These are phyloP conservation scores for Ostrea denselamellosa DNA, from an alignment of 1,140 invertebrate species.

Conservation along the genomic window DNA sequence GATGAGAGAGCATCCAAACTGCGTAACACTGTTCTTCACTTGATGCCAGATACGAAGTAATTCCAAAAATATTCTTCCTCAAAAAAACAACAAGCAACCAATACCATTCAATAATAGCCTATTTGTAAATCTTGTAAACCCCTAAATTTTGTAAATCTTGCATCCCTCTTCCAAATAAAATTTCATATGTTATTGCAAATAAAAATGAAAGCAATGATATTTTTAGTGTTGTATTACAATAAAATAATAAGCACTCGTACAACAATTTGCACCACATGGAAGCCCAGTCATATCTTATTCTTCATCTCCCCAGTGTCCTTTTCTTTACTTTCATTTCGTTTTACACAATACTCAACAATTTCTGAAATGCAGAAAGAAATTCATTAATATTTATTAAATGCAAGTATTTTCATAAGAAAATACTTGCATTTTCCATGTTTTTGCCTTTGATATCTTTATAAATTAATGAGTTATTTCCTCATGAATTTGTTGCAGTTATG, in stretches of 20 bases:
- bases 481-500: no score
- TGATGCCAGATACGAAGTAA: constrained; percentile 12
- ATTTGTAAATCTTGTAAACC: no score
- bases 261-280: background rate
- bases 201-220: background rate
- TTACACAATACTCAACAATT: constrained; percentile 59
- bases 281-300: background rate
- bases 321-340: constrained; percentile 45
- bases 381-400: background rate
- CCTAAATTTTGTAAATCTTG: background rate
- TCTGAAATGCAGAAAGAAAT: constrained; percentile 51
- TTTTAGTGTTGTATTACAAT: background rate
- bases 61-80: no score
- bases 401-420: background rate
- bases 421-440: background rate
- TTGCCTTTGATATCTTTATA: no score
- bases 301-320: constrained; percentile 59
- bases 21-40: constrained; percentile 29
- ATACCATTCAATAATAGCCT: no score
- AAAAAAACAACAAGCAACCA: no score
- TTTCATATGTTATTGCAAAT: background rate
- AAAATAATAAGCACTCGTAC: background rate
- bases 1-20: constrained; percentile 30
- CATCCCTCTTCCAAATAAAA: background rate
- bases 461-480: no score